Evolutionary conservation across 2,888 invertebrate species (phyloP).

Genomic region (Ferrisia virgata): DNA sequence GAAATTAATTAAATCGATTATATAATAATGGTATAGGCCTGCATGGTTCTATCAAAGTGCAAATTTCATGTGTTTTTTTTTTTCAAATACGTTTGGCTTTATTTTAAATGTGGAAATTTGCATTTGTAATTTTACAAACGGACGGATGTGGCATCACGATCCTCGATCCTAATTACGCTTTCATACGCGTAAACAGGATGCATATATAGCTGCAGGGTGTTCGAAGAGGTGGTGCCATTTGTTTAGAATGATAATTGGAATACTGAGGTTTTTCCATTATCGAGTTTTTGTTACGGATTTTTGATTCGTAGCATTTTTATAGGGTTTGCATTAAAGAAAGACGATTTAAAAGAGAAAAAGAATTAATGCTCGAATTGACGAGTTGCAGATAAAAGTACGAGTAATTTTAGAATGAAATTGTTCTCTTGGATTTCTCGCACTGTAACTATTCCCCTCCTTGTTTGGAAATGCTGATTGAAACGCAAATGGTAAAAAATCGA

Average conservation of each 20-base stretch:
- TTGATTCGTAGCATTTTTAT: neutral
- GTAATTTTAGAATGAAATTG: neutral
- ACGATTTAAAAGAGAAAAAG: neutral
- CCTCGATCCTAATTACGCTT: neutral
- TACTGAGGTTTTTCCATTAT: neutral
- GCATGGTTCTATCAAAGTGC: neutral
- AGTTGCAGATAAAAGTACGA: neutral
- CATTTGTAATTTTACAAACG: neutral
- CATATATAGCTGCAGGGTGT: neutral
- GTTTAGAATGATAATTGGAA: neutral
- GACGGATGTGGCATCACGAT: neutral
- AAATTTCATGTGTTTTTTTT: neutral
- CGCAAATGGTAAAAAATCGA: neutral
- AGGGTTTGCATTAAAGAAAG: neutral
- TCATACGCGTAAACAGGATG: neutral
- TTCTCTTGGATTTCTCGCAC: neutral
- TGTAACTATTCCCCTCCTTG: neutral
- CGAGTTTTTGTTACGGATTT: neutral
- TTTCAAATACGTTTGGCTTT: neutral
- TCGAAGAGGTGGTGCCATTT: neutral
- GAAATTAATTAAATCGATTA: slow-evolving; percentile 3
- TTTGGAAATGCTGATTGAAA: neutral
- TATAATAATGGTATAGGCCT: neutral
- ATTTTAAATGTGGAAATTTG: neutral
- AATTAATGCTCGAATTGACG: neutral